Conservation (phyloP, 2,797 vertebrate genomes). For the Columba guinea region DNA sequence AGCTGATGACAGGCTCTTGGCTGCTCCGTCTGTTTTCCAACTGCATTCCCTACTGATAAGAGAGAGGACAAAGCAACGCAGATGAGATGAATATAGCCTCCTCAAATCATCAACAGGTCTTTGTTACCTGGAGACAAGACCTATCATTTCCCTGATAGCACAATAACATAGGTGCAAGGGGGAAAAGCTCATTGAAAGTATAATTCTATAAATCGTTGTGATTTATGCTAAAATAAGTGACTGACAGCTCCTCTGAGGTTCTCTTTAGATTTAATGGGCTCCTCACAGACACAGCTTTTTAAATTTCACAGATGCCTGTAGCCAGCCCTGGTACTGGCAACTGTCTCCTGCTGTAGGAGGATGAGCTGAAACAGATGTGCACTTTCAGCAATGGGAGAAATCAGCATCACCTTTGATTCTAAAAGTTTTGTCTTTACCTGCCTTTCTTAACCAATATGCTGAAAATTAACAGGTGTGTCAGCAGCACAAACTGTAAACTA, state of each 20-base stretch:
- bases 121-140: constrained; percentile 47
- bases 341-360: neutral
- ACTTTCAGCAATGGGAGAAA: neutral
- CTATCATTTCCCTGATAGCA: constrained; percentile 25
- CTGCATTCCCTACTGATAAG: neutral
- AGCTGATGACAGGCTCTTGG: constrained; percentile 9
- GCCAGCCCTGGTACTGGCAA: neutral
- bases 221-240: constrained; percentile 56
- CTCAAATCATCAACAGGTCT: constrained; percentile 11
- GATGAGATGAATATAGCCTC: constrained; percentile 3
- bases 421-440: neutral
- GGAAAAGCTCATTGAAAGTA: constrained; percentile 33
- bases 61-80: neutral
- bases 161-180: neutral
- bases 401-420: neutral
- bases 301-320: neutral
- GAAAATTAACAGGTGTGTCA: neutral
- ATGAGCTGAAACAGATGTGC: constrained; percentile 8
- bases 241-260: constrained; percentile 18
- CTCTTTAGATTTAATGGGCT: constrained; percentile 37
- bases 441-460: neutral
- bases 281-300: neutral
- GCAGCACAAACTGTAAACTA: neutral
- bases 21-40: neutral
- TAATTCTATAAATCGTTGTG: constrained; percentile 24